Conservation (phyloP, 2,113 vertebrate species). For the Anguilla rostrata region DNA sequence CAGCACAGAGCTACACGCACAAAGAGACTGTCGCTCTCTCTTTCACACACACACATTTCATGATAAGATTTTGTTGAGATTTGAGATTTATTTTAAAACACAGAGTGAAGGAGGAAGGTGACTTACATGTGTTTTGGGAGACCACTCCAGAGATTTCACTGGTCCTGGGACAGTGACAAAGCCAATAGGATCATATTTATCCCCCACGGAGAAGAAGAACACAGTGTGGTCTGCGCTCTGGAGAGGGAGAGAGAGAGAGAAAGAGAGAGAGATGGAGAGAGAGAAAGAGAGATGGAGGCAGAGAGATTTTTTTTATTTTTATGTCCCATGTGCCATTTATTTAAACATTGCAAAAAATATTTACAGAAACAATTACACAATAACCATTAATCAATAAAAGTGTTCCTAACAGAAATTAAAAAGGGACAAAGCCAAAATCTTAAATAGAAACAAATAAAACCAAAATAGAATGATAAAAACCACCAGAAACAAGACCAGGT, state of each 20-base stretch:
- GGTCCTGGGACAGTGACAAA: slow-evolving; percentile 85
- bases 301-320: too few relatives aligned
- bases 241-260: slow-evolving; percentile 19
- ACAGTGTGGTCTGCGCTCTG: slow-evolving; percentile 89
- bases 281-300: not conserved
- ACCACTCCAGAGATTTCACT: slow-evolving; percentile 82
- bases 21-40: slow-evolving; percentile 12
- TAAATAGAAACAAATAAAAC: too few relatives aligned
- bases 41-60: slow-evolving; percentile 41
- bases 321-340: too few relatives aligned
- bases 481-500: too few relatives aligned
- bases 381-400: too few relatives aligned
- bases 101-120: not conserved
- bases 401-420: too few relatives aligned
- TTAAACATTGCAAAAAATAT: too few relatives aligned
- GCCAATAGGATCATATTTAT: slow-evolving; percentile 79
- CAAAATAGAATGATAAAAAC: too few relatives aligned
- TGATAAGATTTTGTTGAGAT: not conserved
- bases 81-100: too few relatives aligned
- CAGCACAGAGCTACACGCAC: slow-evolving; percentile 35
- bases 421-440: too few relatives aligned
- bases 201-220: slow-evolving; percentile 85
- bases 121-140: slow-evolving; percentile 77
- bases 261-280: not conserved
- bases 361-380: too few relatives aligned